Evolutionary conservation across 1,140 invertebrate genomes (phyloP), one percentile per base, ranked within the genome.

Genomic region (Drosophila nigrodunni): DNA sequence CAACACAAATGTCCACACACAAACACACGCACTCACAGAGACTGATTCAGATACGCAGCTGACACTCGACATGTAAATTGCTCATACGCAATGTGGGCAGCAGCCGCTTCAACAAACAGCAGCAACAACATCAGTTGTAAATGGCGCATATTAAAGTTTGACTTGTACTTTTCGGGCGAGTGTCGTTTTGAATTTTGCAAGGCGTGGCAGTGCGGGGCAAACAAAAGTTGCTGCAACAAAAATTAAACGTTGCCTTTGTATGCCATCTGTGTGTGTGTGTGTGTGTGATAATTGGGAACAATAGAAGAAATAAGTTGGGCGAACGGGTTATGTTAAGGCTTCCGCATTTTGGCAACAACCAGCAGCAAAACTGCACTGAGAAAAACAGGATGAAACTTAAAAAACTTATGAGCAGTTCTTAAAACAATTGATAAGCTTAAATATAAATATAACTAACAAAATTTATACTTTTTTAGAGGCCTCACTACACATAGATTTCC

Each of bases 71-170:
- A 70, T 89, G 70, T 66, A 89, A 85, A 85, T 78, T 85, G 80
- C 81, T 77, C 74, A 89, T 80, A 80, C 80, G 80, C 77, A 82
- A 77, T 80, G 69, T 75, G 81, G 67, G 64, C 68, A 62, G 41
- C 65, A 76, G 50, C 68, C 46, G 57, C 46, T 59, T 52, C 46
- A 69, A 66, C 54, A 50, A 65, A 50, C 46, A 65, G 44, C 39
- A 47, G 10, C 39, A 55, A 18, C 11, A 75, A 34, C 50, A 72
- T 43, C 71, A 62, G 62, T 15, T 57, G 54, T 25, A 79, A 88
- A 80, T 78, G 52, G 69, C 74, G 85, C 80, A 80, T 83, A 88
- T 88, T 88, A 88, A 89, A 88, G 83, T 88, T 88, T 72, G 80
- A 80, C 77, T 88, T 79, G 77, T 78, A 80, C 80, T 87, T 80